These are phyloP conservation scores for Phrynocephalus forsythii DNA, from an alignment of 2,797 vertebrate genomes.

Conservation along the genomic window DNA sequence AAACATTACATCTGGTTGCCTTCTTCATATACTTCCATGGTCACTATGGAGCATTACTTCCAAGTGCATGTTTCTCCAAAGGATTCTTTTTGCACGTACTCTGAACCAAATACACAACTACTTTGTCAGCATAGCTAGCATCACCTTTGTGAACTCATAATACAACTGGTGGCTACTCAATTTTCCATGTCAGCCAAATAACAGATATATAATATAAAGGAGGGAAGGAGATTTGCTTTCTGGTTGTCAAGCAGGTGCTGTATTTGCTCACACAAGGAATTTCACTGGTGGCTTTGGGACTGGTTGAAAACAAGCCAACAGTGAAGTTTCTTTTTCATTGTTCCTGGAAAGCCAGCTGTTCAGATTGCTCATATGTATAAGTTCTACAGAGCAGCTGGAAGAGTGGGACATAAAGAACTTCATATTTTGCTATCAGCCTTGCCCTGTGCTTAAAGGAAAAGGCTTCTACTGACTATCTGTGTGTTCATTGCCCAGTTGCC, in stretches of 20 bases:
- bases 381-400: conserved; percentile 77
- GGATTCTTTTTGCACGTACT: conserved; percentile 56
- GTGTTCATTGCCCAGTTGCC: conserved; percentile 59
- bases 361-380: conserved; percentile 69
- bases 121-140: conserved; percentile 67
- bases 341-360: conserved; percentile 79
- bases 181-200: conserved; percentile 80
- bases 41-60: not conserved
- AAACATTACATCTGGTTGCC: conserved; percentile 47
- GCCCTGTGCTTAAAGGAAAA: conserved; percentile 43
- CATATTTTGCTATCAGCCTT: conserved; percentile 71
- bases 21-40: not conserved
- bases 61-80: conserved; percentile 41
- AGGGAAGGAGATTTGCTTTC: conserved; percentile 60
- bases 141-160: conserved; percentile 67
- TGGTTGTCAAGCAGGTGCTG: conserved; percentile 80
- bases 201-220: conserved; percentile 77
- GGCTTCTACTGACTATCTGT: conserved; percentile 22
- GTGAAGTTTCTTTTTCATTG: conserved; percentile 68
- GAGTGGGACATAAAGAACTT: conserved; percentile 74
- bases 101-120: conserved; percentile 45
- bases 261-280: conserved; percentile 72
- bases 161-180: conserved; percentile 75
- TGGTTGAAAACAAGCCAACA: conserved; percentile 73
- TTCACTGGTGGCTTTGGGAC: conserved; percentile 74